Evolutionary conservation across 2,888 invertebrate species (phyloP), one percentile per base, ranked within the genome.

Genomic region (Strigamia crassipes): DNA sequence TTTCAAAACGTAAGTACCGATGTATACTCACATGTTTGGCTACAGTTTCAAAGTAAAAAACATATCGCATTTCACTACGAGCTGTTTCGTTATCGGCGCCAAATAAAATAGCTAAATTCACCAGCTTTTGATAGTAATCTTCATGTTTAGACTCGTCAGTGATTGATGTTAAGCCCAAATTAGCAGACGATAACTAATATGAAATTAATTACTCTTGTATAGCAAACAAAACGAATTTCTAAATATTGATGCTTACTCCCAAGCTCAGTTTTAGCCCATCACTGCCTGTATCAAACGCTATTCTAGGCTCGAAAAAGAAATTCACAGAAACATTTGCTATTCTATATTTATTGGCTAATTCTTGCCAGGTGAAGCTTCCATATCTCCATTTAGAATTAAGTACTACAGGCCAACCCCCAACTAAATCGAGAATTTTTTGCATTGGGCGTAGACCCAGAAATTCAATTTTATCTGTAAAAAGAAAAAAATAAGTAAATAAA

Each of bases 21-120:
- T n/a, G n/a, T 38, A 38, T 38, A 77, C 79, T 78, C n/a, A 78
- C 79, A 78, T 38, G 79, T 78, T 78, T 78, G 12, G 79, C 79
- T 13, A 78, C 42, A 15, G 21, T 42, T 38, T 78, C 79, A 78
- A 78, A 78, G 10, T 78, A 78, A 42, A 21, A 78, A 78, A 78
- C 79, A 23, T 78, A 78, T 78, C 79, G 31, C 79, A 78, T 78
- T 42, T 78, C 79, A 13, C 12, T 13, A 0, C 23, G 13, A 31
- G 79, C 79, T 1, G 79, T 78, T 42, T 38, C 79, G 18, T 42
- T 38, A n/a, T 78, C 79, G 38, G 79, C 79, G 13, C 79, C 79
- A 78, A 78, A 78, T 15, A 78, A 42, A 41, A 78, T 12, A 12
- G 79, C 79, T 21, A 78, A 10, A 6, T 78, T 42, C 0, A 78